Evolutionary conservation across 2,113 vertebrate genomes (phyloP).

Genomic region (Ciconia maguari): DNA sequence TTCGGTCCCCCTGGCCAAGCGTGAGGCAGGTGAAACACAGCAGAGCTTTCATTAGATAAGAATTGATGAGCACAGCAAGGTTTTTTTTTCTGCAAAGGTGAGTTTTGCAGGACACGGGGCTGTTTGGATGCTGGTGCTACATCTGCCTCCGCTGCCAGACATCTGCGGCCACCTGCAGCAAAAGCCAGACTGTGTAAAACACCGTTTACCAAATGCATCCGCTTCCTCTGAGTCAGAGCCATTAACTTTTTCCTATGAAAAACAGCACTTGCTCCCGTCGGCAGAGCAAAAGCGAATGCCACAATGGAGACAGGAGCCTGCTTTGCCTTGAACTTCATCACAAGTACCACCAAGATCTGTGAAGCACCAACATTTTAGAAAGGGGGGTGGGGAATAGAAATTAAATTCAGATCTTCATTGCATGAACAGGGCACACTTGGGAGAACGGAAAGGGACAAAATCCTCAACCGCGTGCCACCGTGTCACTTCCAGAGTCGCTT

Average conservation of each 20-base stretch:
- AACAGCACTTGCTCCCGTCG: not conserved
- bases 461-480: accelerated
- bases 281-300: not conserved
- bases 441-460: not conserved
- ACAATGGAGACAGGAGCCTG: accelerated
- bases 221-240: not conserved
- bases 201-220: not conserved
- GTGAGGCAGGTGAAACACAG: not conserved
- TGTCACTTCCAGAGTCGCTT: not conserved
- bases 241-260: not conserved
- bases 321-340: not conserved
- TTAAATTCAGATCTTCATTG: not conserved
- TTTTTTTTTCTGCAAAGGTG: not conserved
- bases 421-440: not conserved
- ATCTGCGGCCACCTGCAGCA: not conserved
- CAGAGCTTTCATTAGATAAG: not conserved
- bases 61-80: accelerated
- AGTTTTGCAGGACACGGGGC: not conserved
- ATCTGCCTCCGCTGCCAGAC: not conserved
- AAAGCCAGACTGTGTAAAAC: not conserved
- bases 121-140: not conserved
- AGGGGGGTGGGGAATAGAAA: not conserved
- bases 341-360: not conserved
- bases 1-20: not conserved
- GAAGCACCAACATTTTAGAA: not conserved